phyloP scores from a whole-genome alignment of 2,113 vertebrate species.

The Syngnathus floridae region DNA sequence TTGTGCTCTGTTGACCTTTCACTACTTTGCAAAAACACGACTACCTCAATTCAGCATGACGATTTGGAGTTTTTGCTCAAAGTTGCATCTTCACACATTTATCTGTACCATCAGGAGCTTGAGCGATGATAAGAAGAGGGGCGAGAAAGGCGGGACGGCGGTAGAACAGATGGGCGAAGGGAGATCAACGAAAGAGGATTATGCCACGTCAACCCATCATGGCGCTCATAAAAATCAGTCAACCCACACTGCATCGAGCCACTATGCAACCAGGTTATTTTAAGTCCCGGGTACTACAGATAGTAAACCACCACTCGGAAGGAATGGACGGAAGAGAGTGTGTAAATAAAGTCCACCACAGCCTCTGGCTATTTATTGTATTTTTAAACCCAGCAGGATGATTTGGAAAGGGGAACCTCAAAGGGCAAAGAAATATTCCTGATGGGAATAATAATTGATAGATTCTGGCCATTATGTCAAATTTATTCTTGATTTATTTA shows the following conservation, averaged over 20 bases:
- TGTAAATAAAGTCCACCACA: not conserved
- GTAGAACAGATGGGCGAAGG: conserved; percentile 67
- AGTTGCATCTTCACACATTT: not conserved
- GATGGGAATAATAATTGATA: not conserved
- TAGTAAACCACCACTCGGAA: conserved; percentile 46
- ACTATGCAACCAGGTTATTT: conserved; percentile 59
- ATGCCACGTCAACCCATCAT: conserved; percentile 70
- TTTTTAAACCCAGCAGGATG: conserved; percentile 8
- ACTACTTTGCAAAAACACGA: conserved; percentile 23
- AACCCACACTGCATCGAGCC: conserved; percentile 53
- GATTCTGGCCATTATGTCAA: not conserved
- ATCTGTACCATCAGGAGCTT: conserved; percentile 9
- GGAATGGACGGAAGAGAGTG: conserved; percentile 24
- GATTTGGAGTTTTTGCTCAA: not conserved
- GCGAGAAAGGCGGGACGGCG: conserved; percentile 44
- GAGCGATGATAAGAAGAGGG: conserved; percentile 16
- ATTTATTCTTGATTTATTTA: not conserved
- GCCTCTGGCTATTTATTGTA: not conserved
- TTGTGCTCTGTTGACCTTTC: conserved; percentile 17
- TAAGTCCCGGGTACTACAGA: conserved; percentile 43
- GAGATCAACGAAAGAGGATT: conserved; percentile 75
- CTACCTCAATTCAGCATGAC: conserved; percentile 32
- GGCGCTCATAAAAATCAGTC: conserved; percentile 63
- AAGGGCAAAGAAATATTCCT: conserved; percentile 10
- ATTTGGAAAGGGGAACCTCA: conserved; percentile 35